Evolutionary conservation across 2,113 vertebrate species (phyloP), one percentile per base, ranked within the genome.

Genomic region (Nyctibius bracteatus): DNA sequence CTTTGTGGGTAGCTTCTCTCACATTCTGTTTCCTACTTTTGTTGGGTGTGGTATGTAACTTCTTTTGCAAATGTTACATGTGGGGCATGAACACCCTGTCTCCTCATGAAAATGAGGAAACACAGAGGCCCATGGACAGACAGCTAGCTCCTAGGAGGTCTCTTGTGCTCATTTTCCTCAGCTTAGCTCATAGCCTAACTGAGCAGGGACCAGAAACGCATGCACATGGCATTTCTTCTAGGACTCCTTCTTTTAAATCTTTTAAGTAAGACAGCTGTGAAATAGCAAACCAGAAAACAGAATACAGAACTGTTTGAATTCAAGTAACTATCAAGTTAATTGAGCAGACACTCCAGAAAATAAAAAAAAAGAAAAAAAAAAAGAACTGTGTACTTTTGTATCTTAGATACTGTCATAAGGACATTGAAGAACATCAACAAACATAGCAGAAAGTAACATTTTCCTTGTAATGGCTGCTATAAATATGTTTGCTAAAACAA

Each of bases 401-500:
- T 71, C 70, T 59, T 79, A 68, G 59, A 63, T 58, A 49, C 31
- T 65, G 79, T 70, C 54, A 37, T 6, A 81, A 78, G 25, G 15
- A 88, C 70, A 25, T 15, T 57, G 39, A 49, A 55, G 43, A 96
- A 86, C 46, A 88, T n/a, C 92, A 90, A 93, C 71, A 92, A 84
- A 85, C 66, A 85, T 13, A 16, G 63, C 68, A 87, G 37, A 86
- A 57, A 57, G 72, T 74, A 89, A 94, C 27, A 79, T 73, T 97
- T 95, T 95, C 83, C 92, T 88, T 59, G 12, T 30, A 70, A 81
- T 9, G 9, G 21, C 35, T 88, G 77, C 86, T 87, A 96, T 86
- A 97, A 97, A 97, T 96, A 96, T 24, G 5, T 65, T 86, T 37
- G 43, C 66, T 87, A 83, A 93, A 97, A 98, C 96, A 98, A 98